Conservation (phyloP, 2,113 vertebrate species). For the Acrocephalus kingi region DNA sequence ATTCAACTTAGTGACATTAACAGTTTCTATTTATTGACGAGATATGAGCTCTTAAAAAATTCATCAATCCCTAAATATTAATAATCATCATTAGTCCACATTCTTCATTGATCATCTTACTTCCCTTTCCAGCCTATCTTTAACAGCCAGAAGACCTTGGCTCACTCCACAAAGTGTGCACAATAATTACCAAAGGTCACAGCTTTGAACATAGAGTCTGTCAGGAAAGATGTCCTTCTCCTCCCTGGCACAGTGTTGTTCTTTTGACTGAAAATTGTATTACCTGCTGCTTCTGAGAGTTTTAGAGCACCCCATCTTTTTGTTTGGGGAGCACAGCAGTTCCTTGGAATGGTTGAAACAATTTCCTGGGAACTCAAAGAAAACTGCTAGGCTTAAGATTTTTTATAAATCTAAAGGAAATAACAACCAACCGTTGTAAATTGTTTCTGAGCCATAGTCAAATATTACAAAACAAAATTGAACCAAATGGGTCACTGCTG, state of each 20-base stretch:
- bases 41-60: neutral
- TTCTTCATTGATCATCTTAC: neutral
- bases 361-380: neutral
- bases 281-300: neutral
- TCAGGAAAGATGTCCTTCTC: neutral
- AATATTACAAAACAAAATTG: neutral
- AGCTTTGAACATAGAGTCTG: neutral
- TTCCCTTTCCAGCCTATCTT: neutral
- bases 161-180: neutral
- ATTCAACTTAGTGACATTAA: neutral
- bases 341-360: neutral
- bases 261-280: neutral
- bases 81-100: neutral
- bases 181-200: neutral
- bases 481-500: neutral
- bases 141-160: neutral
- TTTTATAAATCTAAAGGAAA: neutral
- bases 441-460: neutral
- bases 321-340: neutral
- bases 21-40: neutral
- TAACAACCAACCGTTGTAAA: neutral
- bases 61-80: neutral
- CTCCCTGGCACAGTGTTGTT: neutral
- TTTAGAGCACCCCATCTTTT: neutral
- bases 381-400: neutral